Percentiles rank a stretch among this genome's conserved stretches.
These are phyloP conservation scores for Poecilia wingei DNA, from an alignment of 2,797 vertebrate species.

Conservation along the genomic window DNA sequence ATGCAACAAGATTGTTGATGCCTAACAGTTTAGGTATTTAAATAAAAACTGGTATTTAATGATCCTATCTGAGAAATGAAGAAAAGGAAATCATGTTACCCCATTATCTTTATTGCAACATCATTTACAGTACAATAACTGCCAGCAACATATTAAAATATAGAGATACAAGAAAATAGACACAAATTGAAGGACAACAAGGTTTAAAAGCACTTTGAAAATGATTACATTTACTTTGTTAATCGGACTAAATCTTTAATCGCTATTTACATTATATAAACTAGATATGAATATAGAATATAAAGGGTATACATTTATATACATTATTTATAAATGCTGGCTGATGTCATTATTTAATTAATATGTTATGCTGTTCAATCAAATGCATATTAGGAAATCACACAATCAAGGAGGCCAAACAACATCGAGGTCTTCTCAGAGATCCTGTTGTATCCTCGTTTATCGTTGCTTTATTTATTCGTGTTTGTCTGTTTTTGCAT, in stretches of 20 bases:
- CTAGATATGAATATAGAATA: constrained; percentile 85
- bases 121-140: constrained; percentile 83
- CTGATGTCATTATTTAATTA: constrained; percentile 76
- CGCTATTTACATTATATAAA: constrained; percentile 87
- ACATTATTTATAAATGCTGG: constrained; percentile 85
- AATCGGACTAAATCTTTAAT: constrained; percentile 79
- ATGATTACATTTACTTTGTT: constrained; percentile 81
- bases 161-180: constrained; percentile 83
- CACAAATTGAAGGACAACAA: constrained; percentile 75
- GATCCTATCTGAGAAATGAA: constrained; percentile 11
- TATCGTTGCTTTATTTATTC: constrained; percentile 21
- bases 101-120: constrained; percentile 84
- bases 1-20: not conserved
- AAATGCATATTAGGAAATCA: constrained; percentile 71
- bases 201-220: constrained; percentile 85
- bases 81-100: constrained; percentile 47
- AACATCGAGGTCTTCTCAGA: constrained; percentile 48
- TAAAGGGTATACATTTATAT: constrained; percentile 86
- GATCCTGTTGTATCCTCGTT: constrained; percentile 49
- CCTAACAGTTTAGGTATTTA: not conserved
- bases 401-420: constrained; percentile 54
- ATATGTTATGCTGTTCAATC: constrained; percentile 67
- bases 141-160: constrained; percentile 84
- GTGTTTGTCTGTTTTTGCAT: constrained; percentile 11
- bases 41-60: not conserved